Base-by-base conservation (phyloP, 2,888 invertebrate genomes). In the Xanthia togata region DNA sequence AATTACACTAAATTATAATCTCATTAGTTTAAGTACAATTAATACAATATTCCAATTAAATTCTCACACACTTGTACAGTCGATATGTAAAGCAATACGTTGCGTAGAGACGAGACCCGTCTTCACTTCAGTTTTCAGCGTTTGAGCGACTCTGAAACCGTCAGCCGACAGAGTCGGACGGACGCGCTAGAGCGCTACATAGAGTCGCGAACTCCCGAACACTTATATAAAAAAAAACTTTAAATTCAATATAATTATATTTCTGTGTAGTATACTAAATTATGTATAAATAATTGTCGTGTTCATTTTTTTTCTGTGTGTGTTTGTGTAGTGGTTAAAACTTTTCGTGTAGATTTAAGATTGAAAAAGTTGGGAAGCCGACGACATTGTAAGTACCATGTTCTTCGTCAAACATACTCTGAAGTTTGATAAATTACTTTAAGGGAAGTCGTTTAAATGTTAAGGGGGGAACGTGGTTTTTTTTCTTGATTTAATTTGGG, bases 91-190 rank as follows among this genome's bases (percentile, higher is more conserved):
- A 80, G 64, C 69, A 79, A 79, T 74, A 77, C 73, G 65, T 71
- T 44, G 73, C 78, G 81, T 77, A 68, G 41, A 78, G 80, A 76
- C 82, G 79, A 77, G 55, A 68, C 78, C 70, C 76, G 72, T 82
- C 84, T 86, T 84, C 87, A 88, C 81, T 86, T 84, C 87, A 89
- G 88, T 87, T 90, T 92, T 91, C 93, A 90, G 90, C 79, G 65
- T 73, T 67, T 78, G 81, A 80, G 60, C 64, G 89, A 88, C 84
- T 92, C 92, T 86, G 88, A 89, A 89, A 88, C 76, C 87, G 89
- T 85, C 92, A 78, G 87, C 84, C 90, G 87, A 38, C 85, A 78
- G 81, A 80, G 88, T 70, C 92, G 91, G 90, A 91, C 93, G 92
- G 88, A 64, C 81, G 80, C 83, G 31, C 73, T 55, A 55, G 55